Conservation (phyloP, 2,888 invertebrate genomes). For the Tuberolachnus salignus region DNA sequence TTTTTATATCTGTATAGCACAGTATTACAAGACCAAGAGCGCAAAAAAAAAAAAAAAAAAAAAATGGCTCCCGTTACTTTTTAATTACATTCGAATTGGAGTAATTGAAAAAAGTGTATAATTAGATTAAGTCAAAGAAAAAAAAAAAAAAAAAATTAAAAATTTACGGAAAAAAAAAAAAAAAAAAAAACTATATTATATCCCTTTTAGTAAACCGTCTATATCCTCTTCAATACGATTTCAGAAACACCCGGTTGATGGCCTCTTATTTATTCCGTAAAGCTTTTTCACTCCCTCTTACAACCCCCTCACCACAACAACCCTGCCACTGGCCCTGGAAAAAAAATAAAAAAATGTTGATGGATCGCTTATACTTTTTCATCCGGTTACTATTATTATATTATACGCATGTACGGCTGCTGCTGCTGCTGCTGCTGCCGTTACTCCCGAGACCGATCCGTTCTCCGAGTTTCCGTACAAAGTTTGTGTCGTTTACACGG, state of each 20-base stretch:
- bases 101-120: not conserved
- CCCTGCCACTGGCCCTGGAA: too few relatives aligned
- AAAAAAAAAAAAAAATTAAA: not conserved
- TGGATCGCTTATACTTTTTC: constrained; percentile 27
- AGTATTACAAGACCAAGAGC: too few relatives aligned
- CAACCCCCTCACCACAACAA: too few relatives aligned
- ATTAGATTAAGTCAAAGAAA: constrained; percentile 5
- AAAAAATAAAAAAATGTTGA: constrained; percentile 30
- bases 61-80: not conserved
- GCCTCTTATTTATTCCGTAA: constrained; percentile 30
- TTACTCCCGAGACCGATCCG: constrained; percentile 31
- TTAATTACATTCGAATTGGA: constrained; percentile 3
- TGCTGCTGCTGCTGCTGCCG: not conserved
- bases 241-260: constrained; percentile 29
- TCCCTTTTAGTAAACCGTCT: not conserved
- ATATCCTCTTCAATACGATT: constrained; percentile 26
- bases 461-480: constrained; percentile 12
- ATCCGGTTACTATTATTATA: not conserved
- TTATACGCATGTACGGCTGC: constrained; percentile 4
- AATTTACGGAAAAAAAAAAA: constrained; percentile 20
- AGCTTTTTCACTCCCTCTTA: constrained; percentile 16
- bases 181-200: constrained; percentile 13
- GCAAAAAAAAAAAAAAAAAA: too few relatives aligned
- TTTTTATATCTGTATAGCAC: too few relatives aligned
- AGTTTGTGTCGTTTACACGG: constrained; percentile 33